Evolutionary conservation across 2,113 vertebrate genomes (phyloP).

Genomic region (Etia nguti): DNA sequence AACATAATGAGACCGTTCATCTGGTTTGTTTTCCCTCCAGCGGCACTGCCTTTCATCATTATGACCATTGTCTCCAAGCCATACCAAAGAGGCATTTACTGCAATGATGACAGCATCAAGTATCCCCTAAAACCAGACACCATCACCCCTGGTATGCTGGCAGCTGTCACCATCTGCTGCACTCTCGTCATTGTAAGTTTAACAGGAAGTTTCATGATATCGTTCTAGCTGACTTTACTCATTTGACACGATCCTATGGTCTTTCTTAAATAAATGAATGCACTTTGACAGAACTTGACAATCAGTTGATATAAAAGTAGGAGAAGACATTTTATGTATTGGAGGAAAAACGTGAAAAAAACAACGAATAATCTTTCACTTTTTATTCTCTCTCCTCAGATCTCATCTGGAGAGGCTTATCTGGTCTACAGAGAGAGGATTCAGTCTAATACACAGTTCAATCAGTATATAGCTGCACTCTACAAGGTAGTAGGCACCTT

Average conservation of each 20-base stretch:
- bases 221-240: background rate
- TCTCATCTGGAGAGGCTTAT: constrained; percentile 84
- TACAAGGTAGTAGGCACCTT: constrained; percentile 88
- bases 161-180: constrained; percentile 84
- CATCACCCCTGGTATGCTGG: constrained; percentile 89
- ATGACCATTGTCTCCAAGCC: constrained; percentile 83
- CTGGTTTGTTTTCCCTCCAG: constrained; percentile 59
- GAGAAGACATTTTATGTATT: background rate
- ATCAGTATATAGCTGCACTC: constrained; percentile 87
- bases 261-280: background rate
- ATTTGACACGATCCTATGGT: background rate
- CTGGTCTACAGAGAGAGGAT: constrained; percentile 86
- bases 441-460: constrained; percentile 85
- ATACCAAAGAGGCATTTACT: constrained; percentile 85
- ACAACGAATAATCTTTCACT: background rate
- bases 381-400: constrained; percentile 61
- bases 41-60: constrained; percentile 82
- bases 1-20: background rate
- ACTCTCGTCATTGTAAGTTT: constrained; percentile 84
- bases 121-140: constrained; percentile 89
- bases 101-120: constrained; percentile 83
- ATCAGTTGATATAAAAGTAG: fast-evolving
- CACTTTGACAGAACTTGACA: fast-evolving
- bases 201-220: fast-evolving
- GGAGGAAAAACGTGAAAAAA: fast-evolving